Conservation (phyloP, 1,140 invertebrate species). For the Drosophila burlai region DNA sequence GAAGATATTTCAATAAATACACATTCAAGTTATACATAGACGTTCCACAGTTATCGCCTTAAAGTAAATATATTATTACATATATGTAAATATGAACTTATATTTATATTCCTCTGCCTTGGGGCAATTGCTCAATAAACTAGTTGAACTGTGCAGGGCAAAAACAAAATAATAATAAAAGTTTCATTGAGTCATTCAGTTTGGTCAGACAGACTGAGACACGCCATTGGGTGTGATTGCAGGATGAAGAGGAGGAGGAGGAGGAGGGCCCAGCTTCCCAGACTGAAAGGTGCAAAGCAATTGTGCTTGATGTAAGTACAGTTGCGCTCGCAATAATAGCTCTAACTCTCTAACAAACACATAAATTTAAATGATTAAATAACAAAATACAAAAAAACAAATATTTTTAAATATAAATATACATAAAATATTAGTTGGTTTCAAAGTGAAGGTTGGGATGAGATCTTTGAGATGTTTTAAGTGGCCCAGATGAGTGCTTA, state of each 20-base stretch:
- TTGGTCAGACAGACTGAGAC: slow-evolving; percentile 21
- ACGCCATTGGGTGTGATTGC: slow-evolving; percentile 13
- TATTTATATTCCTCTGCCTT: slow-evolving; percentile 28
- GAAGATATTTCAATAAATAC: neutral
- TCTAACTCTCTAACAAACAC: neutral
- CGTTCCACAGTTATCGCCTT: neutral
- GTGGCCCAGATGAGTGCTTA: no score
- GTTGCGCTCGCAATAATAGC: neutral
- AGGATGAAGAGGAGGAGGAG: slow-evolving; percentile 3
- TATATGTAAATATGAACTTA: neutral
- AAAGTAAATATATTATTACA: neutral
- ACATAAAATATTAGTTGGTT: no score
- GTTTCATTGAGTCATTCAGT: slow-evolving; percentile 66
- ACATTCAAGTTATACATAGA: neutral
- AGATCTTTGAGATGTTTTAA: no score
- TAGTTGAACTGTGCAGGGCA: slow-evolving; percentile 38
- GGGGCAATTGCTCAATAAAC: slow-evolving; percentile 42
- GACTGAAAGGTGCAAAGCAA: slow-evolving; percentile 65
- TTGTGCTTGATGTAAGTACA: slow-evolving; percentile 42
- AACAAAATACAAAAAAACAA: neutral
- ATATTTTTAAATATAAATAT: neutral
- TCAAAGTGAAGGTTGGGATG: no score
- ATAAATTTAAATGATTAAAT: neutral
- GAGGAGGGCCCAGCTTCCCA: slow-evolving; percentile 33
- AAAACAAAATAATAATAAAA: neutral